Evolutionary conservation across 2,888 invertebrate species (phyloP).

Genomic region (Cataglyphis albicans): DNA sequence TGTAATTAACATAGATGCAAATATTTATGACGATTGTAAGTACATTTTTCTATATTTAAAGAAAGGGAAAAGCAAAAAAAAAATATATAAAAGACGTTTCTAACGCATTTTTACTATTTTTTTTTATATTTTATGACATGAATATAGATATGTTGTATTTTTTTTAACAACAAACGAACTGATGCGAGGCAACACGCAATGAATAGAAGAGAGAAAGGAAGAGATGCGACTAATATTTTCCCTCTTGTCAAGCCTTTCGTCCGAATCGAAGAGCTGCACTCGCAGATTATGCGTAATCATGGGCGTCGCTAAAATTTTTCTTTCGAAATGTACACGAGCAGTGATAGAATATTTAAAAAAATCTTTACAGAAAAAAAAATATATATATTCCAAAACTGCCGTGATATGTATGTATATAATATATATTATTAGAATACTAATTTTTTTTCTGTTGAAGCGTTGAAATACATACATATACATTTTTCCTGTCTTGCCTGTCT

Average conservation of each 20-base stretch:
- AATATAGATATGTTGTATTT: slow-evolving; percentile 38
- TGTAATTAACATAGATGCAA: neutral
- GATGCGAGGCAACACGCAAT: slow-evolving; percentile 31
- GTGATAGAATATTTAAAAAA: slow-evolving; percentile 18
- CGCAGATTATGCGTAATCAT: slow-evolving; percentile 20
- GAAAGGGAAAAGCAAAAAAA: neutral
- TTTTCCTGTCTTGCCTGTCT: neutral
- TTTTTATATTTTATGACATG: slow-evolving; percentile 47
- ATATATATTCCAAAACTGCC: neutral
- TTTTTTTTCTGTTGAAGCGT: slow-evolving; percentile 6
- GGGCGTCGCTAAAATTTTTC: slow-evolving; percentile 27
- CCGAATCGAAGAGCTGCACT: slow-evolving; percentile 11
- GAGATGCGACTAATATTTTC: slow-evolving; percentile 63
- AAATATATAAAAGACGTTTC: neutral
- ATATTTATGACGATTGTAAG: neutral
- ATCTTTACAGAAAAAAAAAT: neutral
- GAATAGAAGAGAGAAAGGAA: neutral
- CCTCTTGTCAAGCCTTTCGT: slow-evolving; percentile 14
- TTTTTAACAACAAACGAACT: slow-evolving; percentile 46
- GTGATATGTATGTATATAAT: neutral
- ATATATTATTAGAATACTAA: neutral
- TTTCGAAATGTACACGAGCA: neutral
- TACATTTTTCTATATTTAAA: neutral
- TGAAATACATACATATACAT: neutral
- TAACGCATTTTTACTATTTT: slow-evolving; percentile 35